Evolutionary conservation across 2,888 invertebrate genomes (phyloP), one percentile per base, ranked within the genome.

Genomic region (Drosophila sordidula): DNA sequence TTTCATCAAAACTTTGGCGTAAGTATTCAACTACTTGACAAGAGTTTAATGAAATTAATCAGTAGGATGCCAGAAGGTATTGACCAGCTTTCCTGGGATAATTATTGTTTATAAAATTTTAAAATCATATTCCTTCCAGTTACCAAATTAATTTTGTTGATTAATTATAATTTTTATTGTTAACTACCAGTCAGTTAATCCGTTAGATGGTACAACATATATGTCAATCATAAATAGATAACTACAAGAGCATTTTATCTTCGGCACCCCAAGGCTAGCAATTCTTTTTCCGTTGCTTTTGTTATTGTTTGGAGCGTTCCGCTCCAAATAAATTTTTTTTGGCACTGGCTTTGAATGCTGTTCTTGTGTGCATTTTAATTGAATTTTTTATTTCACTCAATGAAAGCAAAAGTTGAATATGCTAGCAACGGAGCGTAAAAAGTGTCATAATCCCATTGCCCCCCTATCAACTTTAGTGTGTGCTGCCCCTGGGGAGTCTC

Each of bases 311-410:
- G 51, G 78, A 22, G 16, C 81, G 87, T 83, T 84, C 54, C 77
- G 82, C 68, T 88, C 86, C 64, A 71, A 61, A 81, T 85, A 76
- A 11, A 34, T 12, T 34, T 72, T 80, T 78, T 79, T 72, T 78
- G 72, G 70, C 74, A 68, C 44, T 50, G 65, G 52, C 29, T 45
- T 61, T 56, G 49, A 57, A 77, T 73, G 73, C 61, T 64, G 73
- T 68, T 61, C 67, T 70, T 72, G 69, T 82, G 77, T 67, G 83
- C 66, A 73, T 73, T 87, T 87, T 85, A 87, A 84, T 84, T 84
- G 84, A 87, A 85, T 85, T 87, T 82, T 85, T 79, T 85, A 79
- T 84, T 81, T 75, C 57, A 61, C 57, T 77, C 86, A 78, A 77
- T 80, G 75, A 83, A 86, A 78, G 76, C 80, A 76, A 78, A 68